phyloP scores from a whole-genome alignment of 2,113 vertebrate genomes.

The Damaliscus lunatus region DNA sequence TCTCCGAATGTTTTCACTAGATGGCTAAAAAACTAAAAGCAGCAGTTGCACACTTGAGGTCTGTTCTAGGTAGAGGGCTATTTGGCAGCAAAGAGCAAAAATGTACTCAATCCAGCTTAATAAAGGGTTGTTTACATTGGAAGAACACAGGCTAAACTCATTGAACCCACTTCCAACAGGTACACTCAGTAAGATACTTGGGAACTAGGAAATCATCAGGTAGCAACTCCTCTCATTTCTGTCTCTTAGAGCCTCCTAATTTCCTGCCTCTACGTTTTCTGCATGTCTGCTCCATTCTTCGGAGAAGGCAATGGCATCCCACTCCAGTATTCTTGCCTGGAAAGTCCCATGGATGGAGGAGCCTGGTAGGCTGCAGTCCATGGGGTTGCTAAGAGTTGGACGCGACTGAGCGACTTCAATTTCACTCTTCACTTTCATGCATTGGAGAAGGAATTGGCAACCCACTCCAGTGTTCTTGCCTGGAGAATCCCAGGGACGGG shows the following conservation, averaged over 20 bases:
- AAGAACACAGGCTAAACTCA: not conserved
- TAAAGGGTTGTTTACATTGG: not conserved
- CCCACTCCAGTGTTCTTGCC: no score
- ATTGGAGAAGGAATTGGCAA: no score
- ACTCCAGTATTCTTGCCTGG: no score
- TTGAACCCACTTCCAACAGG: not conserved
- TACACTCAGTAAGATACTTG: not conserved
- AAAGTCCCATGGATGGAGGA: no score
- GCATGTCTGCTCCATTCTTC: not conserved
- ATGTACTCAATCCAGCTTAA: not conserved
- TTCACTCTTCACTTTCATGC: no score
- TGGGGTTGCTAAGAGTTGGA: accelerated
- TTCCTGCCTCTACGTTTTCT: not conserved
- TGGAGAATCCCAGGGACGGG: no score
- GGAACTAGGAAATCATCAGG: not conserved
- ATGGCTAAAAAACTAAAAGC: not conserved
- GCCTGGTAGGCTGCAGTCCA: no score
- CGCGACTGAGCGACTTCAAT: no score
- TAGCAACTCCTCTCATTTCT: not conserved
- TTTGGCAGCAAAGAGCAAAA: not conserved
- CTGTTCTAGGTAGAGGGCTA: not conserved
- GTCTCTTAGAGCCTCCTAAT: not conserved
- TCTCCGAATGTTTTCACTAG: not conserved
- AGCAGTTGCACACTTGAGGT: not conserved
- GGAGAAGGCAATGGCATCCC: no score